Conservation (phyloP, 2,797 vertebrate species). For the Fratercula arctica region DNA sequence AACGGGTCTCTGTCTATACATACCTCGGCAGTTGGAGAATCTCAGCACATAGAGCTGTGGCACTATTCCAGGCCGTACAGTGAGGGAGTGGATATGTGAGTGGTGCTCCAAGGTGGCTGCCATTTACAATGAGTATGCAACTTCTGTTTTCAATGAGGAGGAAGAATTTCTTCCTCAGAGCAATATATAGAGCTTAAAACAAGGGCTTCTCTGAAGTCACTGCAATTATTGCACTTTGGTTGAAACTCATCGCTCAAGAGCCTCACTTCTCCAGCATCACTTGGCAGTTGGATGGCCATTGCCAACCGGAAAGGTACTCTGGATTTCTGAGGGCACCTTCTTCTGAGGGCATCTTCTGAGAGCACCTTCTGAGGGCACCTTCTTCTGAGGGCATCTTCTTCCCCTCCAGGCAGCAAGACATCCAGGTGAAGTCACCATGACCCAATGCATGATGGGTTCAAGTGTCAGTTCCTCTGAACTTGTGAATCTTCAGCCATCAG, state of each 20-base stretch:
- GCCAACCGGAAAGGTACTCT: no score
- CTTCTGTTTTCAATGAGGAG: background rate
- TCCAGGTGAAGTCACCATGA: background rate
- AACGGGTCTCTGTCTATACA: background rate
- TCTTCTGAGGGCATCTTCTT: no score
- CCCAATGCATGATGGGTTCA: background rate
- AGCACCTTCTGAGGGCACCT: background rate
- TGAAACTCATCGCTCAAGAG: background rate
- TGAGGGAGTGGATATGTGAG: accelerated
- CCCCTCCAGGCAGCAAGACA: background rate
- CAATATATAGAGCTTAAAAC: background rate
- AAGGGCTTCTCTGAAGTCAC: background rate
- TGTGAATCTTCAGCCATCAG: background rate
- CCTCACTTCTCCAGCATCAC: background rate
- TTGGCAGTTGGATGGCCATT: background rate
- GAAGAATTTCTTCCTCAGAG: background rate
- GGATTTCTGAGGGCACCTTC: no score
- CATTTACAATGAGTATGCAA: background rate
- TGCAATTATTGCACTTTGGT: background rate
- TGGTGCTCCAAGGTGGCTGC: background rate
- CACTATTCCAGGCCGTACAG: background rate
- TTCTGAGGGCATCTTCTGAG: background rate
- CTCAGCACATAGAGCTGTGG: background rate
- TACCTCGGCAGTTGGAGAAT: background rate
- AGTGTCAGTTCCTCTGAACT: background rate